phyloP scores from a whole-genome alignment of 37 sponge, comb jelly and placozoan species.

The Geodia barretti region DNA sequence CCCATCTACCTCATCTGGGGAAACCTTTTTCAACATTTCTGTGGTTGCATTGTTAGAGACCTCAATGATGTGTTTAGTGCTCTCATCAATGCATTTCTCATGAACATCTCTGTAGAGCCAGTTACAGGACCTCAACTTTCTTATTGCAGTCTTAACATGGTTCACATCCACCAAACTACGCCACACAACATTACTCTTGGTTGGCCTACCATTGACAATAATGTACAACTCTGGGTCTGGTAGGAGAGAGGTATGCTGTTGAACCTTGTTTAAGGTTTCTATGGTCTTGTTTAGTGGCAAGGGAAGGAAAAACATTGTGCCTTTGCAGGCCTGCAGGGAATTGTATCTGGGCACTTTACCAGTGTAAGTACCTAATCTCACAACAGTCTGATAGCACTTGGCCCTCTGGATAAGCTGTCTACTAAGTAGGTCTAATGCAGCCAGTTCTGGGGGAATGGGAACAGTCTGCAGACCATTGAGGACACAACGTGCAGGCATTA shows the following conservation, averaged over 20 bases:
- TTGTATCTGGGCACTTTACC: slow-evolving; percentile 50
- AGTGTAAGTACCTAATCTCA: slow-evolving; percentile 60
- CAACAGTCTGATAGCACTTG: slow-evolving; percentile 57
- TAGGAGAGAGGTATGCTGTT: not conserved
- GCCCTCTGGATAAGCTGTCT: slow-evolving; percentile 58
- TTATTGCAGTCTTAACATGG: slow-evolving; percentile 20
- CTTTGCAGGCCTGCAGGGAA: slow-evolving; percentile 50
- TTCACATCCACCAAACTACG: slow-evolving; percentile 33
- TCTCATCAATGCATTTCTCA: slow-evolving; percentile 32
- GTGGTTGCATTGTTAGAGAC: slow-evolving; percentile 18
- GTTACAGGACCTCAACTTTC: slow-evolving; percentile 31
- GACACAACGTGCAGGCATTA: slow-evolving; percentile 55
- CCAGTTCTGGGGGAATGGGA: slow-evolving; percentile 48
- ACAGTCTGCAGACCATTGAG: slow-evolving; percentile 55
- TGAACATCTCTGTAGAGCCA: slow-evolving; percentile 57
- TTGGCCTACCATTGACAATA: slow-evolving; percentile 38
- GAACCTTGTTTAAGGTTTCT: slow-evolving; percentile 27
- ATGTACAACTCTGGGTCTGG: slow-evolving; percentile 41
- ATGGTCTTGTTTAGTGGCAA: slow-evolving; percentile 44
- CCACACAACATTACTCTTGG: slow-evolving; percentile 49
- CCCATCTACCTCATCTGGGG: slow-evolving; percentile 23
- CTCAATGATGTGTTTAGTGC: slow-evolving; percentile 48
- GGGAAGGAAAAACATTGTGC: slow-evolving; percentile 53
- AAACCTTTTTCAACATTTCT: slow-evolving; percentile 45
- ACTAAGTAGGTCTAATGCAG: slow-evolving; percentile 32